A percentile compares a stretch with the other conserved stretches of the same genome.
These are phyloP conservation scores for Cossypha niveicapilla DNA, from an alignment of 2,797 vertebrate species.

Conservation along the genomic window DNA sequence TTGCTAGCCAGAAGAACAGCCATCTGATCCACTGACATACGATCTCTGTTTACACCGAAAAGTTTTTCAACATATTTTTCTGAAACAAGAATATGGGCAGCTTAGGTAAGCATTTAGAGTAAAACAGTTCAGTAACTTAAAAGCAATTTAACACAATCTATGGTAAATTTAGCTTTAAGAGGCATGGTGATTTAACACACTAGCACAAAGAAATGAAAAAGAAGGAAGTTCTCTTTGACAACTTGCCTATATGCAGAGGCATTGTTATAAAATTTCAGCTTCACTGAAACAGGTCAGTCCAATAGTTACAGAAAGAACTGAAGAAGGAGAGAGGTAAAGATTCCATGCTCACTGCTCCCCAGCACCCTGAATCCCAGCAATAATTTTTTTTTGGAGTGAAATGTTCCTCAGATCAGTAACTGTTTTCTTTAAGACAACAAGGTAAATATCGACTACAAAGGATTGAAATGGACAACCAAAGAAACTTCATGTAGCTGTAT, in stretches of 20 bases:
- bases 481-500: not conserved
- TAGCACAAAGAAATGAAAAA: not conserved
- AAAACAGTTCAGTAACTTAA: not conserved
- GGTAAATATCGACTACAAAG: not conserved
- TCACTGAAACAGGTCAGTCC: not conserved
- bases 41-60: conserved; percentile 89
- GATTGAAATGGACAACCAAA: not conserved
- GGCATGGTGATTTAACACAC: not conserved
- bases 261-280: not conserved
- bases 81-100: conserved; percentile 63
- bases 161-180: not conserved
- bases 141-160: not conserved
- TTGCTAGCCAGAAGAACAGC: conserved; percentile 97
- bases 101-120: not conserved
- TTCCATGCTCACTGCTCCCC: not conserved
- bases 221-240: not conserved
- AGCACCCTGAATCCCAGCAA: not conserved
- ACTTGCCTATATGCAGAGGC: not conserved
- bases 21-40: conserved; percentile 94
- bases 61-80: conserved; percentile 94
- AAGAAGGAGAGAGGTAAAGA: not conserved
- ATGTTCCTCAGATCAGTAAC: not conserved
- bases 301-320: not conserved
- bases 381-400: not conserved
- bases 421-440: not conserved